A percentile compares a stretch with the other conserved stretches of the same genome.
phyloP scores from a whole-genome alignment of 2,113 vertebrate species.

The Osmerus eperlanus region DNA sequence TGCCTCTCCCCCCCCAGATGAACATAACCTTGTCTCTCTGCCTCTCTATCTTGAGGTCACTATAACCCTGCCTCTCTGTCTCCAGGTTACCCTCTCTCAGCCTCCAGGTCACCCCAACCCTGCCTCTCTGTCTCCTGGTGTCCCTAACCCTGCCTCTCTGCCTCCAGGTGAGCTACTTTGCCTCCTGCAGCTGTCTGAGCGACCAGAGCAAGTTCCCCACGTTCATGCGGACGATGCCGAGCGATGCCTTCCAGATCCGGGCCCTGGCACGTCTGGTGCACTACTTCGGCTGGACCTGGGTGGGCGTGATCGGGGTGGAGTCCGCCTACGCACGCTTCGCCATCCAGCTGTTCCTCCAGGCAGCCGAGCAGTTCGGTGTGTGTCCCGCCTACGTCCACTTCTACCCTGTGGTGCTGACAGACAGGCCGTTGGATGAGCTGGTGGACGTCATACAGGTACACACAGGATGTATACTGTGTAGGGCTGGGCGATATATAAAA shows the following conservation, averaged over 20 bases:
- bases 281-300: slow-evolving; percentile 72
- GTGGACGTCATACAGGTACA: slow-evolving; percentile 55
- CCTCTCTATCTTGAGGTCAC: too few species aligned
- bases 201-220: slow-evolving; percentile 65
- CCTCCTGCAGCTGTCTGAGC: slow-evolving; percentile 71
- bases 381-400: slow-evolving; percentile 67
- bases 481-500: too few species aligned
- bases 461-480: too few species aligned
- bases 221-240: slow-evolving; percentile 75
- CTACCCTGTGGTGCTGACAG: slow-evolving; percentile 51
- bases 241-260: slow-evolving; percentile 69
- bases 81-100: too few species aligned
- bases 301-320: slow-evolving; percentile 68
- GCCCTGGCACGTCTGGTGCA: slow-evolving; percentile 62
- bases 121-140: slow-evolving; percentile 6
- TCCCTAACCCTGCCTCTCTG: background rate
- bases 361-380: slow-evolving; percentile 53
- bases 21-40: too few species aligned
- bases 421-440: slow-evolving; percentile 47
- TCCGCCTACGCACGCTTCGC: slow-evolving; percentile 70
- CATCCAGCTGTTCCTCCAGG: slow-evolving; percentile 69
- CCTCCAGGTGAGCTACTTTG: slow-evolving; percentile 72
- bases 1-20: too few species aligned
- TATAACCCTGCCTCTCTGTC: too few species aligned
- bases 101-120: too few species aligned